Base-by-base conservation (phyloP, 2,113 vertebrate genomes). In the Tursiops truncatus region DNA sequence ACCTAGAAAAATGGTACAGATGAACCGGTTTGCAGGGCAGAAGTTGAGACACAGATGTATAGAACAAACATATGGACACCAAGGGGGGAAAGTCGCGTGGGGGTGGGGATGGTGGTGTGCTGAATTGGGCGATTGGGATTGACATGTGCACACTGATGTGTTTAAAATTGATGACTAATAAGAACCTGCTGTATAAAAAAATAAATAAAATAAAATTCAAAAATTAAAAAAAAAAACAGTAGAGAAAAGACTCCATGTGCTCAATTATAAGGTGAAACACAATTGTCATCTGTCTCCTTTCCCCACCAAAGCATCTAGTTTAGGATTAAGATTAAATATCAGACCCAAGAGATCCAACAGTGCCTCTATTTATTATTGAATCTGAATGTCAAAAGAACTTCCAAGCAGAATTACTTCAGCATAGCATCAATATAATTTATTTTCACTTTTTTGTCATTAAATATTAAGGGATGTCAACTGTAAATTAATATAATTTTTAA, bases 291-390 rank as follows among this genome's bases (percentile, higher is more conserved):
- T 95, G 85, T 94, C 79, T 81, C 26, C 73, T 77, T 93, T 79
- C 2, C 20, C 63, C 11, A 17, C 4, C 33, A 50, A 79, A 94
- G 50, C 90, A 92, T 80, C 73, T 90, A 91, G 71, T 86, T 97
- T 84, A 93, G 36, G 58, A 94, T 76, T 86, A 96, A 96, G 77
- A 97, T 97, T 93, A 86, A 96, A 63, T 97, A 50, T 58, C 82
- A 93, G 47, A 58, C 44, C 17, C 28, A 84, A 71, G 36, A 95
- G 38, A 38, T 60, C 23, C 74, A 13, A 83, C 6, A 11, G 21
- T 60, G 44, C 60, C 83, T 68, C 44, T 79, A 73, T 71, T 81
- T 88, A 67, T 73, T 70, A 33, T 70, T 92, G 41, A 97, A 92
- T 2, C 44, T 38, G 36, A 60, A 89, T 92, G 89, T 82, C 56